These are phyloP conservation scores for Hydropsyche tenuis DNA, from an alignment of 1,140 invertebrate genomes.

Conservation along the genomic window DNA sequence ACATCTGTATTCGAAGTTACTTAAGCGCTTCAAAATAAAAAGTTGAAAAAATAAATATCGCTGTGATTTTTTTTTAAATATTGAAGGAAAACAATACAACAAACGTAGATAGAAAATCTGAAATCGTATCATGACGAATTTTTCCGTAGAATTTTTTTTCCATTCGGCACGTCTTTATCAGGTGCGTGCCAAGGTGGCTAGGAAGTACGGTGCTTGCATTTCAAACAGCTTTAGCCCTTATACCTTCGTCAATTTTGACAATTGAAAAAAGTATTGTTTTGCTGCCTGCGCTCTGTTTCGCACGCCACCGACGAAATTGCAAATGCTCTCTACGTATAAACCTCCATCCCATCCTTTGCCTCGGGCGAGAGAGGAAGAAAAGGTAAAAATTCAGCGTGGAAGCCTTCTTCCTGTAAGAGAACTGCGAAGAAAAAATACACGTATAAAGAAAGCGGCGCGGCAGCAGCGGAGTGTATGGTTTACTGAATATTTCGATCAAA, in stretches of 20 bases:
- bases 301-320: background rate
- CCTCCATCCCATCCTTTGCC: no score
- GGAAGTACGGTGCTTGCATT: constrained; percentile 28
- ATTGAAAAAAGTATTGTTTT: constrained; percentile 44
- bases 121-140: constrained; percentile 24
- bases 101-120: background rate
- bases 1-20: no score
- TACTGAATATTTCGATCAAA: constrained; percentile 32
- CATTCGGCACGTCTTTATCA: constrained; percentile 38
- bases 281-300: constrained; percentile 14
- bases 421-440: no score
- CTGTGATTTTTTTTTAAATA: no score
- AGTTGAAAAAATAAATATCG: no score
- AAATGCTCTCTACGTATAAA: background rate
- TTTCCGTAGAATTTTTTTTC: constrained; percentile 9
- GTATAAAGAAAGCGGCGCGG: no score
- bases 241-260: constrained; percentile 47
- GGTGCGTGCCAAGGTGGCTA: constrained; percentile 31
- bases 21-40: no score
- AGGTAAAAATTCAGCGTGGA: no score
- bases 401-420: no score
- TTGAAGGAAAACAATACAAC: background rate
- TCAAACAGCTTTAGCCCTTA: constrained; percentile 7
- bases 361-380: no score
- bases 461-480: background rate